Base-by-base conservation (phyloP, 2,888 invertebrate genomes). In the Cactoblastis cactorum region DNA sequence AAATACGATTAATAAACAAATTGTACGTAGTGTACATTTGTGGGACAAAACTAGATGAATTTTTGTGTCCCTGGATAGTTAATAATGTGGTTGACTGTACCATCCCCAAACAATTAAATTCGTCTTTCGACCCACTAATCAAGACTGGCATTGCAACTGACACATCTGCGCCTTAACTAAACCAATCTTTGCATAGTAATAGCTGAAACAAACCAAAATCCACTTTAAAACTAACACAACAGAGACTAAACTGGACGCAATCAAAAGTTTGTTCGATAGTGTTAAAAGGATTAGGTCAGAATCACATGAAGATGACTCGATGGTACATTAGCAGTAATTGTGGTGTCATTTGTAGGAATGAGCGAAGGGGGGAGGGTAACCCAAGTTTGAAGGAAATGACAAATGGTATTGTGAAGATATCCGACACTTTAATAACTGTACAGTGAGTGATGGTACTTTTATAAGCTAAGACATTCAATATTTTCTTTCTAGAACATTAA, bases 41-140 rank as follows among this genome's bases (percentile, higher is more conserved):
- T n/a, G n/a, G n/a, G n/a, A n/a, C n/a, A n/a, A n/a, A n/a, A n/a
- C n/a, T n/a, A n/a, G n/a, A n/a, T n/a, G n/a, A n/a, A n/a, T n/a
- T n/a, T n/a, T n/a, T n/a, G n/a, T n/a, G n/a, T n/a, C n/a, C n/a
- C n/a, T n/a, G n/a, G n/a, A n/a, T n/a, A n/a, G n/a, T n/a, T n/a
- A n/a, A n/a, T n/a, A n/a, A n/a, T n/a, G n/a, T n/a, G n/a, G n/a
- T n/a, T n/a, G n/a, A n/a, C n/a, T 3, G 22, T 22, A 56, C 62
- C 62, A 55, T 57, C 57, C 56, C 53, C 65, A 71, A 68, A 69
- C 74, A 77, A 86, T 86, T 82, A 79, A 80, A 83, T 85, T 83
- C 73, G 74, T 74, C 80, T 77, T 78, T 77, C 61, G 70, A 72
- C 68, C 74, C 65, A 73, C 77, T 83, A 85, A 87, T 83, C 83